Evolutionary conservation across 2,113 vertebrate genomes (phyloP), one percentile per base, ranked within the genome.

Genomic region (Piliocolobus tephrosceles): DNA sequence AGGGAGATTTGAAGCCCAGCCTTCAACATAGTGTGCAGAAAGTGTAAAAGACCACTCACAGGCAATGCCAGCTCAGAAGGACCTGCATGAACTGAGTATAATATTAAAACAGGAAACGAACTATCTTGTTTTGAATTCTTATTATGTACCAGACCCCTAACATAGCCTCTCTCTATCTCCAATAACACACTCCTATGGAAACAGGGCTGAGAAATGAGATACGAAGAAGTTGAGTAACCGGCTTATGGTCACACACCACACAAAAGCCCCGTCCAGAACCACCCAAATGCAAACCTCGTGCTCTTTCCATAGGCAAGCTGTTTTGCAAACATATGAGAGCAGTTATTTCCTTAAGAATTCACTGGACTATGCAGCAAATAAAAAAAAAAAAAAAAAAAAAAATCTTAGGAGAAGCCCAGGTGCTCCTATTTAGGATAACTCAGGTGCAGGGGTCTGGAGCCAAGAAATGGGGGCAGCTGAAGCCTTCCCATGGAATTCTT

Each of bases 71-170:
- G 8, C 38, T 47, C 14, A 8, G 27, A 38, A 70, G 66, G 52
- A 86, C 25, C 20, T n/a, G 7, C 2, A 0, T 23, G 27, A 40
- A 8, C 68, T 30, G 27, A 7, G 43, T 16, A 0, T 2, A 50
- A 20, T 8, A 20, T 30, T 6, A 47, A 61, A 61, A 40, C 70
- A 64, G 86, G 58, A 55, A 50, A 80, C 1, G 12, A 79, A 25
- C 6, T 6, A 5, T 10, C n/a, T 3, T 45, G 8, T 30, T 2
- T 0, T 16, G 22, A 73, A 45, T 38, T 92, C 40, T 52, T 79
- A 22, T 16, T 64, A 17, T 11, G 7, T 55, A 1, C n/a, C 50
- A 90, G 80, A 61, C 22, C 20, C n/a, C 9, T 11, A 38, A 7
- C 2, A 2, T 3, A n/a, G 20, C 30, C 12, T 87, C 52, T 17